These are phyloP conservation scores for Axinella damicornis DNA, from an alignment of 37 sponge, comb jelly and placozoan species.

Conservation along the genomic window DNA sequence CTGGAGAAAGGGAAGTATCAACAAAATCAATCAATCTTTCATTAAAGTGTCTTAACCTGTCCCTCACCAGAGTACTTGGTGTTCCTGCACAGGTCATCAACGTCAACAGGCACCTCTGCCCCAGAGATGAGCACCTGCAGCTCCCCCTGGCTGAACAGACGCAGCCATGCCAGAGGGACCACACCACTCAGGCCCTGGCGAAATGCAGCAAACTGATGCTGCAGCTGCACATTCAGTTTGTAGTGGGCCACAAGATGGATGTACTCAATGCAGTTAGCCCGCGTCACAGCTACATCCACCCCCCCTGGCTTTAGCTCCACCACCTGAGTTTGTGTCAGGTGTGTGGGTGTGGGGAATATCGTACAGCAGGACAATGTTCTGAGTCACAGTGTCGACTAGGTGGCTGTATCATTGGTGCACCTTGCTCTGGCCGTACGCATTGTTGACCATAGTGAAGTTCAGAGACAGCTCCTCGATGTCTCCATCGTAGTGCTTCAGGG, in stretches of 20 bases:
- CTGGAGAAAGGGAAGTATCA: slow-evolving; percentile 27
- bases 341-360: background rate
- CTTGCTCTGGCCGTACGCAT: slow-evolving; percentile 65
- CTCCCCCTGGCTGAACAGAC: slow-evolving; percentile 81
- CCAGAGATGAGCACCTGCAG: slow-evolving; percentile 87
- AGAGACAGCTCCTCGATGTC: slow-evolving; percentile 81
- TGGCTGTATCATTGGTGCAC: slow-evolving; percentile 6
- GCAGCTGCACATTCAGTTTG: slow-evolving; percentile 75
- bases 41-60: background rate
- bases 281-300: slow-evolving; percentile 72
- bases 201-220: slow-evolving; percentile 77
- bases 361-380: too few species aligned
- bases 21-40: background rate
- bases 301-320: slow-evolving; percentile 86
- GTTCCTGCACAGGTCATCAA: slow-evolving; percentile 64
- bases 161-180: slow-evolving; percentile 79
- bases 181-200: slow-evolving; percentile 79
- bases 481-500: slow-evolving; percentile 84
- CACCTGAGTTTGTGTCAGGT: slow-evolving; percentile 59
- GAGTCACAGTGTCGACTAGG: too few species aligned
- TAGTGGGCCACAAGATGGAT: slow-evolving; percentile 88
- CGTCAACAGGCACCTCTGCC: slow-evolving; percentile 69
- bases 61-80: slow-evolving; percentile 72
- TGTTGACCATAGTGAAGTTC: slow-evolving; percentile 79
- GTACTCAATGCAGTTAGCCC: slow-evolving; percentile 83